Evolutionary conservation across 2,888 invertebrate species (phyloP), one percentile per base, ranked within the genome.

Genomic region (Aelia acuminata): DNA sequence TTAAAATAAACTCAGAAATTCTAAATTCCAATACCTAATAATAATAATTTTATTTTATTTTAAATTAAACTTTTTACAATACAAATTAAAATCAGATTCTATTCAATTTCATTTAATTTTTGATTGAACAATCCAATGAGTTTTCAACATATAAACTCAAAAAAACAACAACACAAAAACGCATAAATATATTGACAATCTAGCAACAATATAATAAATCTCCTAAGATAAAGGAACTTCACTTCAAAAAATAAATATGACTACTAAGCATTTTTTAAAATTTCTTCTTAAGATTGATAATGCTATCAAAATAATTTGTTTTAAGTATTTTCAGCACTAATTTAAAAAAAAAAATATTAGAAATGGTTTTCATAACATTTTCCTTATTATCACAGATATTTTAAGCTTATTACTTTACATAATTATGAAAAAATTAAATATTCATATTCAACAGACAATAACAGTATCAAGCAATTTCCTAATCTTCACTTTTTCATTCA

Each of bases 321-420:
- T n/a, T 70, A 70, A 70, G 63, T 70, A 31, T 70, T 70, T 70
- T 70, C 35, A 35, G 63, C 20, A 35, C 63, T 35, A 70, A 31
- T 35, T 20, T 70, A 70, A 20, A 35, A 70, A 20, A 35, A 70
- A 35, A 70, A 35, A 1, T 70, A 70, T 26, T 63, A 63, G 63
- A 63, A 63, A 70, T 70, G 35, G 18, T 70, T 70, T 20, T 35
- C n/a, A n/a, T n/a, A 70, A 70, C 63, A 70, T 35, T 70, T 26
- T 35, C 35, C 63, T 35, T 35, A 70, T 70, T 70, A 70, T 70
- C 63, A 70, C 63, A 70, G 63, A 70, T 70, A 70, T 35, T 70
- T 70, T 70, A 70, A 18, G 35, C 63, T 70, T 70, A 35, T 70
- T 70, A 35, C 4, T 35, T 35, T 70, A 70, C 18, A 70, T 70